Percentiles rank a stretch among this genome's conserved stretches.
These are phyloP conservation scores for Heteractis magnifica DNA, from an alignment of 92 coral and sea anemone species.

Conservation along the genomic window DNA sequence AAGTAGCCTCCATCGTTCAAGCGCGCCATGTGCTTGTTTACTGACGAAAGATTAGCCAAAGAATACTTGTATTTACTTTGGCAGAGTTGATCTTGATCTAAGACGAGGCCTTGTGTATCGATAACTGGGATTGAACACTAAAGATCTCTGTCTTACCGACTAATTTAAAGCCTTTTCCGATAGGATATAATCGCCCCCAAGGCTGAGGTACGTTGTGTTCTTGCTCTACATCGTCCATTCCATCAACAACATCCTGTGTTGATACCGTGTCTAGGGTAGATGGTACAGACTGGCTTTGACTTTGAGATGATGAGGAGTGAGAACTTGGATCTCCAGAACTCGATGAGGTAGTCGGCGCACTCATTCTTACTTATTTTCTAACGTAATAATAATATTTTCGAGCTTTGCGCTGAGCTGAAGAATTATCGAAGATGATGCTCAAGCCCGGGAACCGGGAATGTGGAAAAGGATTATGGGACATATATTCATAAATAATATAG, in stretches of 20 bases:
- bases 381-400: neutral
- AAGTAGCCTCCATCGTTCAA: neutral
- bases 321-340: constrained; percentile 39
- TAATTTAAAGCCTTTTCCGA: constrained; percentile 61
- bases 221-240: constrained; percentile 60
- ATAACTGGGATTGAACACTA: neutral
- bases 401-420: no score
- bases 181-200: constrained; percentile 79
- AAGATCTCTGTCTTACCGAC: constrained; percentile 45
- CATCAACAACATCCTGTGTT: constrained; percentile 76
- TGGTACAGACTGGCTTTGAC: constrained; percentile 71
- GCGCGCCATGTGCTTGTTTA: neutral
- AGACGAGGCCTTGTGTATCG: neutral
- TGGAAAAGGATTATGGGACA: constrained; percentile 20
- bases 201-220: neutral
- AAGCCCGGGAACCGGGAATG: neutral
- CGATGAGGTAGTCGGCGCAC: constrained; percentile 23
- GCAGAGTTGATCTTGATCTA: neutral
- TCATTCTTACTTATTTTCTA: neutral
- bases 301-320: constrained; percentile 50
- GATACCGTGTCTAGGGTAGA: constrained; percentile 76
- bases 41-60: neutral
- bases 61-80: neutral
- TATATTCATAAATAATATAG: neutral
- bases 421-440: no score